phyloP scores from a whole-genome alignment of 2,113 vertebrate genomes.

The Chroicocephalus ridibundus region DNA sequence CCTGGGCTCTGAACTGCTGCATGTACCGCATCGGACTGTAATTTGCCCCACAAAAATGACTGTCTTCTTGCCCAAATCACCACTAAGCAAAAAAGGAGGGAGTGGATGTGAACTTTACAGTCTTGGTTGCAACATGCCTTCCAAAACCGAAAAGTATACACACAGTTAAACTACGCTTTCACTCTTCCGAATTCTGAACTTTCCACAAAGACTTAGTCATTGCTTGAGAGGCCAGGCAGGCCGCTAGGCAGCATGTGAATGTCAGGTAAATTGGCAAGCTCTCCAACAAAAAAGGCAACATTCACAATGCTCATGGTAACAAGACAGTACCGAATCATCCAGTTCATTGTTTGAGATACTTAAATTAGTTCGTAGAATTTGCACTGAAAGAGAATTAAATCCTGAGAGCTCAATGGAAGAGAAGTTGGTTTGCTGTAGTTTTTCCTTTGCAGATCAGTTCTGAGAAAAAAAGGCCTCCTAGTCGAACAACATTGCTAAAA shows the following conservation, averaged over 20 bases:
- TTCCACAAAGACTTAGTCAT: neutral
- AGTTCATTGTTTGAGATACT: conserved; percentile 9
- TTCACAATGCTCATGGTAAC: neutral
- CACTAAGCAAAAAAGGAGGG: neutral
- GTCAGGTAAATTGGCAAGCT: neutral
- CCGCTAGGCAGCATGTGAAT: neutral
- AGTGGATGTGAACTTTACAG: neutral
- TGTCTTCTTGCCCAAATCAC: neutral
- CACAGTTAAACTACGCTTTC: neutral
- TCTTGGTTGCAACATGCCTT: neutral
- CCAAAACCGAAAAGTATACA: neutral
- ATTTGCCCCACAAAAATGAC: neutral
- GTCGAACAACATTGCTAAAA: conserved; percentile 51
- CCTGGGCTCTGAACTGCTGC: neutral
- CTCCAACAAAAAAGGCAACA: neutral
- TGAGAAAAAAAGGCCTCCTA: neutral
- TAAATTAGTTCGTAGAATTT: conserved; percentile 30
- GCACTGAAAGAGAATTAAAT: neutral
- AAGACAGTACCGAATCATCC: neutral
- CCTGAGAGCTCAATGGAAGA: neutral
- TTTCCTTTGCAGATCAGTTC: conserved; percentile 36
- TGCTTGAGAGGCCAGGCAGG: neutral
- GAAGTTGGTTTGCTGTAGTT: conserved; percentile 29
- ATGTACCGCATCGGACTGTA: neutral
- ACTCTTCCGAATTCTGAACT: neutral